Percentiles rank a stretch among this genome's conserved stretches.
These are phyloP conservation scores for Paradoxurus hermaphroditus DNA, from an alignment of 2,113 vertebrate genomes.

Conservation along the genomic window DNA sequence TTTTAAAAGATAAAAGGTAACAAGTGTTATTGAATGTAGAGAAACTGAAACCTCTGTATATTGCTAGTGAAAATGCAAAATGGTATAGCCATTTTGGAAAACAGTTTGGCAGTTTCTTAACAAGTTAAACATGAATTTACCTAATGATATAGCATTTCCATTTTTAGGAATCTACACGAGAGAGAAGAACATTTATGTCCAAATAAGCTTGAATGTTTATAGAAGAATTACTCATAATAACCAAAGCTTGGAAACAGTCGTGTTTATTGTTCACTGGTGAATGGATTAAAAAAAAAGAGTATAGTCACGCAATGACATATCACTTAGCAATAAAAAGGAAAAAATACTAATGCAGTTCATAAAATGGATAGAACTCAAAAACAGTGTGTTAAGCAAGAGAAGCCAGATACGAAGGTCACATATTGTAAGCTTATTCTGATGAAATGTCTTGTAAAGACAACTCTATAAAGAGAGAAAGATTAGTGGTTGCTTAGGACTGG, in stretches of 20 bases:
- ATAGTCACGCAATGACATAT: neutral
- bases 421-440: neutral
- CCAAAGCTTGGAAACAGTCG: neutral
- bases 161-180: neutral
- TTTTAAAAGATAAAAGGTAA: neutral
- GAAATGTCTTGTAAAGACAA: neutral
- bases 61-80: neutral
- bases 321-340: neutral
- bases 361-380: neutral
- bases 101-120: neutral
- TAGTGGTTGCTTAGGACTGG: neutral
- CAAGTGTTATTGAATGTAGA: neutral
- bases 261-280: neutral
- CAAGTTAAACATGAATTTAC: neutral
- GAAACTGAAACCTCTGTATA: neutral
- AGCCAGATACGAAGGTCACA: neutral
- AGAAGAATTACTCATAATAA: neutral
- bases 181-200: neutral
- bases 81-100: neutral
- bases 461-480: neutral
- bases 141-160: neutral
- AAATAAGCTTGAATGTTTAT: neutral
- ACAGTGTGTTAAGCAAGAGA: neutral
- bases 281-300: neutral
- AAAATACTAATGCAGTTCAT: neutral